Percentiles rank a stretch among this genome's conserved stretches.
Conservation (phyloP, 2,113 vertebrate species). For the Cettia cetti region DNA sequence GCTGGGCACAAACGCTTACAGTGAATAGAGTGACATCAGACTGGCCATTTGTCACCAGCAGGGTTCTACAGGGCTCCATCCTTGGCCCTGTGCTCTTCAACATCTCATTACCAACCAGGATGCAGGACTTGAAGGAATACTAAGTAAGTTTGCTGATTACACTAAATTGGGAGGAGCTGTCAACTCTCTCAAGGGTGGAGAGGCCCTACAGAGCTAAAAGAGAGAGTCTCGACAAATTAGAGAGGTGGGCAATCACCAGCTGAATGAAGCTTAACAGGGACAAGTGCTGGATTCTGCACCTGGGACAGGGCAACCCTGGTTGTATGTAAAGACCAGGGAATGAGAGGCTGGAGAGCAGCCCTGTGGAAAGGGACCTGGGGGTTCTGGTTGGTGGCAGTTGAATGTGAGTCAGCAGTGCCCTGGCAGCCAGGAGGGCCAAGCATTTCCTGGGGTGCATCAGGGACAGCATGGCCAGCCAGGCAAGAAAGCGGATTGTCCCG, state of each 20-base stretch:
- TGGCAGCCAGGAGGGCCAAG: background rate
- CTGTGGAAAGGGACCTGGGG: background rate
- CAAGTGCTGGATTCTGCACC: background rate
- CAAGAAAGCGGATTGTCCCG: background rate
- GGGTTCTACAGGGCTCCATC: background rate
- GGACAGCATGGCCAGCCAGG: accelerated
- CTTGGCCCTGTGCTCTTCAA: background rate
- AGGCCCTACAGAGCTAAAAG: background rate
- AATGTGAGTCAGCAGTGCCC: background rate
- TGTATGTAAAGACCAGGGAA: background rate
- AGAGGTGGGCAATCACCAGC: background rate
- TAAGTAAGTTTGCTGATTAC: background rate
- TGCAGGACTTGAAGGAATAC: background rate
- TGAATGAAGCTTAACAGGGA: background rate
- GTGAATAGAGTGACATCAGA: background rate
- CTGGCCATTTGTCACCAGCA: background rate
- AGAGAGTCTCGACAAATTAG: accelerated
- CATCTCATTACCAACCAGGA: background rate
- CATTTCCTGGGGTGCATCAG: accelerated
- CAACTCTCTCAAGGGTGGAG: background rate
- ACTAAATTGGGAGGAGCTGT: background rate
- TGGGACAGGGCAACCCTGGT: background rate
- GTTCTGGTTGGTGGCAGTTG: accelerated
- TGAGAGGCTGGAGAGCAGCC: accelerated
- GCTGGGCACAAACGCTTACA: background rate